Base-by-base conservation (phyloP, 2,113 vertebrate genomes). In the Ciconia stormi region DNA sequence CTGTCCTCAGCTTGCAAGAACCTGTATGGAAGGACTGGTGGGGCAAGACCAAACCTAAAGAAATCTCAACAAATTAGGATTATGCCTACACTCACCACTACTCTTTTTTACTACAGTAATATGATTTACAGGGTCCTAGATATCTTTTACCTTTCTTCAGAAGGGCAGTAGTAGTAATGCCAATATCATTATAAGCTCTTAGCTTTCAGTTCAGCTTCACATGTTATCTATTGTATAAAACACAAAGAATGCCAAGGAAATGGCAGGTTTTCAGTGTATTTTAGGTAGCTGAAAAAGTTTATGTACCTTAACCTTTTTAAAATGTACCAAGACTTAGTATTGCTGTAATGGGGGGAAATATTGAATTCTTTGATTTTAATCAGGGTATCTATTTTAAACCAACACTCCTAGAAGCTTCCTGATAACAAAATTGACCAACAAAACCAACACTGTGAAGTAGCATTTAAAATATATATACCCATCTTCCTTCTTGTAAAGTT, bases 321-420 rank as follows among this genome's bases (percentile, higher is more conserved):
- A 93, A 77, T 38, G 3, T 18, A 56, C 16, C 25, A 36, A 52
- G 27, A 65, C 16, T 56, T 40, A 62, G 19, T 46, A 74, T 30
- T 70, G 36, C 8, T 65, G 18, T 38, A 87, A 30, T 44, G 20
- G 20, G 52, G 5, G 14, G 10, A 74, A 65, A 19, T 49, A 30
- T 56, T 84, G n/a, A 82, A 82, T 59, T 61, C 2, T 76, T 94
- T 47, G n/a, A 63, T 93, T 91, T 95, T 91, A 85, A 95, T 93
- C 44, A 91, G 11, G 7, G 4, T 65, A 36, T 52, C 42, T 93
- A 40, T 76, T 88, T 93, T 85, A 87, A 97, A 81, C 7, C 16
- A 87, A 42, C 10, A 30, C 12, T 79, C 38, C 13, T 44, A 50
- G 70, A 90, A 90, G 29, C 36, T 80, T 90, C 34, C 25, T 73